Evolutionary conservation across 1,140 invertebrate genomes (phyloP).

Genomic region (Listronotus bonariensis): DNA sequence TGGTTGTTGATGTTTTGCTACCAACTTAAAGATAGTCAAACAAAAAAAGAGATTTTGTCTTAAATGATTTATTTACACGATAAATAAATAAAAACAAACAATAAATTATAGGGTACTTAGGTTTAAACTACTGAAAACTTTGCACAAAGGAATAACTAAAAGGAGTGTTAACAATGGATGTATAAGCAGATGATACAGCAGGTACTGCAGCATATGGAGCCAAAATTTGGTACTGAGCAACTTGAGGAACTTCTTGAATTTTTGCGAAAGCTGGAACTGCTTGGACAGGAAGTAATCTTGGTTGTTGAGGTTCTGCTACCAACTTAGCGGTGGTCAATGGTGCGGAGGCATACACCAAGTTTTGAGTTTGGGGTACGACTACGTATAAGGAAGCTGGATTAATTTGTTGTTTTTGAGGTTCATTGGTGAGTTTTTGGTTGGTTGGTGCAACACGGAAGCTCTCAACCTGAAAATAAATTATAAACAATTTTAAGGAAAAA

Average conservation of each 20-base stretch:
- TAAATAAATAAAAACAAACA: no score
- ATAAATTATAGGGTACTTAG: background rate
- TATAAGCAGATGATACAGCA: slow-evolving; percentile 27
- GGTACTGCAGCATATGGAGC: slow-evolving; percentile 23
- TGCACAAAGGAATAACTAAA: slow-evolving; percentile 44
- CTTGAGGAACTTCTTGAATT: slow-evolving; percentile 36
- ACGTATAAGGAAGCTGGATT: slow-evolving; percentile 33
- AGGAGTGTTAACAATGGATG: slow-evolving; percentile 39
- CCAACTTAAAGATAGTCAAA: no score
- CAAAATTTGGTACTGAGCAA: slow-evolving; percentile 13
- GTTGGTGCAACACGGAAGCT: slow-evolving; percentile 25
- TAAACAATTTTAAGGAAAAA: background rate
- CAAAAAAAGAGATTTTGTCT: background rate
- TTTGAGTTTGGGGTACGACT: slow-evolving; percentile 36
- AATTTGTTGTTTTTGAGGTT: slow-evolving; percentile 6
- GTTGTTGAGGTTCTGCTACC: slow-evolving; percentile 9
- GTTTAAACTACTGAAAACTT: slow-evolving; percentile 34
- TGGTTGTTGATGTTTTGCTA: no score
- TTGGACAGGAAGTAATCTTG: slow-evolving; percentile 31
- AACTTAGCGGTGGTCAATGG: slow-evolving; percentile 18
- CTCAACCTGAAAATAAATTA: slow-evolving; percentile 30
- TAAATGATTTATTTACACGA: background rate
- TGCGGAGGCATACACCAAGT: slow-evolving; percentile 16
- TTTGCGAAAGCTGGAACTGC: slow-evolving; percentile 38
- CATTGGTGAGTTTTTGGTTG: slow-evolving; percentile 24